Evolutionary conservation across 2,888 invertebrate species (phyloP).

Genomic region (Trissolcus japonicus): DNA sequence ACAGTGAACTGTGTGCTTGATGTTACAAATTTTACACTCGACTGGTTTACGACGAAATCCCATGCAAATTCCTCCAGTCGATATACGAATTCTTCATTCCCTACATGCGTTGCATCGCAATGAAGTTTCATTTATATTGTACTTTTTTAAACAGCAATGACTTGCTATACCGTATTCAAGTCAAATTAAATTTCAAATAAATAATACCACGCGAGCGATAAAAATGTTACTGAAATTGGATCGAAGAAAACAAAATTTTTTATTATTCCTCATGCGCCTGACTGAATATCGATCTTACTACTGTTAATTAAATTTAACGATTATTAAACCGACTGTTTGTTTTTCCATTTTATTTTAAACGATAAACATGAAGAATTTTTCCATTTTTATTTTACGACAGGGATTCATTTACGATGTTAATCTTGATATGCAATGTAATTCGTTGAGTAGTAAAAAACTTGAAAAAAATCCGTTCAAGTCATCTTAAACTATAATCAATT

Average conservation of each 20-base stretch:
- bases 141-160: conserved; percentile 3
- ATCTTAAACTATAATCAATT: conserved; percentile 2
- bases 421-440: background rate
- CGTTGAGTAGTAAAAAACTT: background rate
- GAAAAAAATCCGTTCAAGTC: background rate
- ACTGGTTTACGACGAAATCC: conserved; percentile 48
- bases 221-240: too few species aligned
- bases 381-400: too few species aligned
- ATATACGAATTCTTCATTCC: conserved; percentile 48
- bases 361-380: too few species aligned
- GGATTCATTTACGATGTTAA: too few species aligned
- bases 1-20: conserved; percentile 16
- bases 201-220: conserved; percentile 8
- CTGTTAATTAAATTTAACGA: too few species aligned
- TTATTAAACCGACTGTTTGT: background rate
- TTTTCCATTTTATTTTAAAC: conserved; percentile 4
- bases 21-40: conserved; percentile 43
- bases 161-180: background rate
- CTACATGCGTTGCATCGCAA: conserved; percentile 37
- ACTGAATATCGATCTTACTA: too few species aligned
- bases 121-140: conserved; percentile 43
- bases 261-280: too few species aligned
- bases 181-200: conserved; percentile 13
- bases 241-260: too few species aligned
- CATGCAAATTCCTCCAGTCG: conserved; percentile 46